These are phyloP conservation scores for Hippocampus zosterae DNA, from an alignment of 2,113 vertebrate species.

Conservation along the genomic window DNA sequence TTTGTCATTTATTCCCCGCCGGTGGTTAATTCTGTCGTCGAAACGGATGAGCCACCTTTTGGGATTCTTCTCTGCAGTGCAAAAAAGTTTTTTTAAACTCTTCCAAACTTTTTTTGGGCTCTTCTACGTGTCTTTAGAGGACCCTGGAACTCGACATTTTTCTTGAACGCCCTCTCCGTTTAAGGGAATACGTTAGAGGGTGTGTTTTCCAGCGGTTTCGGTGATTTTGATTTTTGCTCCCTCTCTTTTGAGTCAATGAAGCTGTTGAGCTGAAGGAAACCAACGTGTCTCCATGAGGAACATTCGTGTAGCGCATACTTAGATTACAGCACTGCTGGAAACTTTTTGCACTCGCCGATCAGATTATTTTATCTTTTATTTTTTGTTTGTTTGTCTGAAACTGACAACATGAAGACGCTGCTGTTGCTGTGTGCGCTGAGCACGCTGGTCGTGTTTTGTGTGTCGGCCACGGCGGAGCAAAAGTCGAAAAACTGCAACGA, in stretches of 20 bases:
- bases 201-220: background rate
- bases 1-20: conserved; percentile 4
- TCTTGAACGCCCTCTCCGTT: background rate
- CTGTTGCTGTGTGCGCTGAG: conserved; percentile 63
- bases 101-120: conserved; percentile 19
- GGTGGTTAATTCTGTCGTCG: conserved; percentile 34
- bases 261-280: conserved; percentile 43
- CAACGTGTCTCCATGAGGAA: conserved; percentile 68
- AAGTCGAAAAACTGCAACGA: conserved; percentile 86
- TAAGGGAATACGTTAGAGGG: conserved; percentile 1
- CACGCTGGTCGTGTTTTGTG: conserved; percentile 66
- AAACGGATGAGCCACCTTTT: conserved; percentile 14
- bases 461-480: conserved; percentile 72
- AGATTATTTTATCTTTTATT: background rate
- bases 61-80: conserved; percentile 26
- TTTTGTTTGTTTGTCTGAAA: background rate
- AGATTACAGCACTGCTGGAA: conserved; percentile 15
- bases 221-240: conserved; percentile 1
- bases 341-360: background rate
- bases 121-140: conserved; percentile 1
- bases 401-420: conserved; percentile 62
- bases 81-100: conserved; percentile 26
- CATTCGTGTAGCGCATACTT: conserved; percentile 46
- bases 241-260: conserved; percentile 41
- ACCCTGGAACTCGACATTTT: conserved; percentile 35